A percentile compares a stretch with the other conserved stretches of the same genome.
Conservation (phyloP, 2,888 invertebrate genomes). For the Eurois occulta region DNA sequence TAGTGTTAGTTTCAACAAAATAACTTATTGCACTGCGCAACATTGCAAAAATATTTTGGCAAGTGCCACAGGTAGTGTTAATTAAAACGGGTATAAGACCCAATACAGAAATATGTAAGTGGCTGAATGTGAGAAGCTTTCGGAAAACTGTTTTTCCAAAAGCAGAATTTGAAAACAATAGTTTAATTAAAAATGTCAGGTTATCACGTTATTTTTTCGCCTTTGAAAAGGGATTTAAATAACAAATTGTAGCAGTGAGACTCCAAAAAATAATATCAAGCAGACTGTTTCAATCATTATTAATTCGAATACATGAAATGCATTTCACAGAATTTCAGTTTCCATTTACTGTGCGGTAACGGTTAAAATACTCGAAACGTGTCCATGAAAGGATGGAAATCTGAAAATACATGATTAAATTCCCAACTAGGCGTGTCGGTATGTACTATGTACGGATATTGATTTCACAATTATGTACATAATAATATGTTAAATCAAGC, state of each 20-base stretch:
- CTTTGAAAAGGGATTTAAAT: neutral
- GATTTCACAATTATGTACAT: neutral
- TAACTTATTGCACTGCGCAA: no score
- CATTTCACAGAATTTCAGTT: constrained; percentile 6
- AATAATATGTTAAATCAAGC: neutral
- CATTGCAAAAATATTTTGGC: no score
- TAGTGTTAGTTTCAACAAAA: no score
- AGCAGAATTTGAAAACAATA: no score
- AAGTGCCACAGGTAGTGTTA: neutral
- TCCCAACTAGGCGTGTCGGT: neutral
- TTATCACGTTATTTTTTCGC: neutral
- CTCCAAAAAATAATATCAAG: neutral
- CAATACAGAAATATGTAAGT: neutral
- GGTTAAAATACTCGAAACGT: constrained; percentile 2
- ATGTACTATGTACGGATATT: neutral
- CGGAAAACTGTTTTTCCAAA: neutral
- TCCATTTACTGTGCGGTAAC: neutral
- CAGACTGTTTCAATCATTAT: neutral
- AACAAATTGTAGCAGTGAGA: neutral
- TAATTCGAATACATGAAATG: neutral
- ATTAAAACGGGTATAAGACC: neutral
- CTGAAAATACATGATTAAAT: neutral
- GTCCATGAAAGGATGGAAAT: neutral
- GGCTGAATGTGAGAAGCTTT: neutral
- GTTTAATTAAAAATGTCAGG: neutral